Evolutionary conservation across 2,797 vertebrate species (phyloP), one percentile per base, ranked within the genome.

Genomic region (Pangasius djambal): DNA sequence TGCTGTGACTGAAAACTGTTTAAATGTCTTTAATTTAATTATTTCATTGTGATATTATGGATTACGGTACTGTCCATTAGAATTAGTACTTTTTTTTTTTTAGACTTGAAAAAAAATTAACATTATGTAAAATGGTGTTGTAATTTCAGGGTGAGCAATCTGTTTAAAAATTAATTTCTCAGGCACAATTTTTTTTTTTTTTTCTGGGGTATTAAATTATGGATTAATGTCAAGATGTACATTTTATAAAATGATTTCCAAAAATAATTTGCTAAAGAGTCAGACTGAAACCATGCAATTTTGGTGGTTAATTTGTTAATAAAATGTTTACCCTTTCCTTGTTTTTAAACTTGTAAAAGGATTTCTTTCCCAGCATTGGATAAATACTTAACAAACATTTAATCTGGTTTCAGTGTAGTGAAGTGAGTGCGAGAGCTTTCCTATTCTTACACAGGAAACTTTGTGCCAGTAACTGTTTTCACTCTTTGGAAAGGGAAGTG

Each of bases 1-100:
- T 96, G 96, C 96, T 97, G 96, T 97, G 96, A 97, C 95, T 96
- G 95, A 96, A 95, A 95, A 92, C 94, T 95, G 94, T 97, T 96
- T 95, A 95, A 96, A 93, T 95, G 95, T 95, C 95, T 95, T 94
- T 96, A 96, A 96, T 97, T 97, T 97, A 96, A 96, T 96, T 95
- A 52, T 93, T 94, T 94, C 92, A 94, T 96, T 96, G 95, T 97
- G 94, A 95, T 95, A 93, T 95, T 94, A 95, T 96, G 95, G 95
- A 93, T 96, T 90, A 94, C 92, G 96, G 96, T 97, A 97, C 96
- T 96, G 96, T 96, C 92, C 85, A 92, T 94, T 96, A 95, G 95
- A 93, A 94, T 91, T 95, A 95, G 93, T 91, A 91, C 90, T 86
- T 85, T 70, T 94, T 95, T 92, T 90, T 83, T 86, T 67, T 94